Conservation (phyloP, 2,797 vertebrate species). For the Melanogrammus aeglefinus region DNA sequence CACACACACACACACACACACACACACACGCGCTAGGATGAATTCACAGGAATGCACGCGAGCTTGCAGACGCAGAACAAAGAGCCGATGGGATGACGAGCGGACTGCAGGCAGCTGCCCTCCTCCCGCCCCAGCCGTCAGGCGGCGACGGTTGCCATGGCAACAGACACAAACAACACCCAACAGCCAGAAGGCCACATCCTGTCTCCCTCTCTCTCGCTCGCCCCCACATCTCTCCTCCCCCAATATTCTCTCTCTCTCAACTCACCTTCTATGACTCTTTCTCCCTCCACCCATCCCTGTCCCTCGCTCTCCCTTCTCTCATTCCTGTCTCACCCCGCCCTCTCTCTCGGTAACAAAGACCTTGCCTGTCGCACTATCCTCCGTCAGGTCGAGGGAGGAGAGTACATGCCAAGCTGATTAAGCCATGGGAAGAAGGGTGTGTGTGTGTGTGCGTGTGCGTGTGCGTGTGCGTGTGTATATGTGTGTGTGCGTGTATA, state of each 20-base stretch:
- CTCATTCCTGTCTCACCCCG: background rate
- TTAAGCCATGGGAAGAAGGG: background rate
- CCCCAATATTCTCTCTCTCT: background rate
- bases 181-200: constrained; percentile 54
- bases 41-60: background rate
- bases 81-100: background rate
- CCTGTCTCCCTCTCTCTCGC: background rate
- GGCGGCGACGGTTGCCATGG: constrained; percentile 49
- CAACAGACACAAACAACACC: constrained; percentile 75
- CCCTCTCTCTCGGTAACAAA: constrained; percentile 51
- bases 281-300: background rate
- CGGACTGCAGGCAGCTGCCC: constrained; percentile 22
- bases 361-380: constrained; percentile 49
- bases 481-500: background rate
- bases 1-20: background rate
- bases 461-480: too few species aligned
- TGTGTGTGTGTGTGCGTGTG: too few species aligned
- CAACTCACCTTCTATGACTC: background rate
- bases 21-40: background rate
- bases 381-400: constrained; percentile 16
- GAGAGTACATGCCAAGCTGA: constrained; percentile 3
- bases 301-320: too few species aligned
- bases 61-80: background rate
- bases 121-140: constrained; percentile 32
- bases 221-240: background rate